Percentiles rank a stretch among this genome's conserved stretches.
Evolutionary conservation across 2,113 vertebrate genomes (phyloP).

Genomic region (Sporophila hypoxantha): DNA sequence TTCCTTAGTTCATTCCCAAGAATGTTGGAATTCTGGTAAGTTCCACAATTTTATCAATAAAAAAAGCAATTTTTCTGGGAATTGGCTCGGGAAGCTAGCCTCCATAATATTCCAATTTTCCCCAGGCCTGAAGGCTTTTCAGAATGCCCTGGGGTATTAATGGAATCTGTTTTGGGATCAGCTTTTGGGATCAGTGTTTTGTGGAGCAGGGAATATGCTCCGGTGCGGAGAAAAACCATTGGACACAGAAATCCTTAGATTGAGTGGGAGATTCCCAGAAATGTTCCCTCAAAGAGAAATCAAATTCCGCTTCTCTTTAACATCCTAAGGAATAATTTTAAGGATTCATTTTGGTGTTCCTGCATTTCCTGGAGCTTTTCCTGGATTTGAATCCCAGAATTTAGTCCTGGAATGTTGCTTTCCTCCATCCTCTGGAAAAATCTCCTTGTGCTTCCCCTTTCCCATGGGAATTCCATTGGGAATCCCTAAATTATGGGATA

Average conservation of each 20-base stretch:
- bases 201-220: background rate
- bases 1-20: too few relatives aligned
- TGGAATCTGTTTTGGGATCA: too few relatives aligned
- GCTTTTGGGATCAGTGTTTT: background rate
- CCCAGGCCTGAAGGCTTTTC: too few relatives aligned
- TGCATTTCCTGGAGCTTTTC: background rate
- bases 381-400: fast-evolving
- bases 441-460: background rate
- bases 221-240: background rate
- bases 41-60: too few relatives aligned
- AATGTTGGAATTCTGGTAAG: too few relatives aligned
- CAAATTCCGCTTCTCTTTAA: too few relatives aligned
- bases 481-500: background rate
- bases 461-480: fast-evolving
- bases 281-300: background rate
- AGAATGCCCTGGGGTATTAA: too few relatives aligned
- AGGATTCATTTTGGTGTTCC: background rate
- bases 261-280: background rate
- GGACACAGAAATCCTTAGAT: background rate
- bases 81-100: too few relatives aligned
- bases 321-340: background rate
- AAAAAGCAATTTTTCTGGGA: too few relatives aligned
- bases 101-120: too few relatives aligned
- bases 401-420: background rate
- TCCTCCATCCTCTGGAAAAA: background rate